Conservation (phyloP, 2,888 invertebrate genomes). For the Acleris laterana region DNA sequence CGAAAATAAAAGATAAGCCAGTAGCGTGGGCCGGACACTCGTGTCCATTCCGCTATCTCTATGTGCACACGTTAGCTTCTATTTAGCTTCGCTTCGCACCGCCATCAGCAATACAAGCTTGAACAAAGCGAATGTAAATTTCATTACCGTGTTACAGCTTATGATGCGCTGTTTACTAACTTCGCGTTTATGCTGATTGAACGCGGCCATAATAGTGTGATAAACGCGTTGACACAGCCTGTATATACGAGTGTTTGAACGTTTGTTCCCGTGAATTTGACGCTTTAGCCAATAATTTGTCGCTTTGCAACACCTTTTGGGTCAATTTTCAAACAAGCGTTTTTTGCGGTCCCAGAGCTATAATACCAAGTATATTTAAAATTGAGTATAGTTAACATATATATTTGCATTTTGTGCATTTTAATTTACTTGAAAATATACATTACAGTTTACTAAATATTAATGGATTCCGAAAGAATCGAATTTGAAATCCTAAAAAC, state of each 20-base stretch:
- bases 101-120: neutral
- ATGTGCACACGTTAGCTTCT: slow-evolving; percentile 10
- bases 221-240: slow-evolving; percentile 18
- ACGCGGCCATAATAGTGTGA: slow-evolving; percentile 22
- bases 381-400: no score
- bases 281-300: neutral
- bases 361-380: no score
- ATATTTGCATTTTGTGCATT: no score
- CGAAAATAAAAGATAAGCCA: slow-evolving; percentile 37
- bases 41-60: slow-evolving; percentile 34
- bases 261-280: neutral
- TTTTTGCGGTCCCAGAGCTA: no score
- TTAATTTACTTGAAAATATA: no score
- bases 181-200: slow-evolving; percentile 23
- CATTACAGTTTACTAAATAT: no score
- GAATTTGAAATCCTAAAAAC: no score
- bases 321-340: no score
- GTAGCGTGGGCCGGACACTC: slow-evolving; percentile 27
- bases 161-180: slow-evolving; percentile 25
- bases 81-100: slow-evolving; percentile 10
- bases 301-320: neutral
- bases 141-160: slow-evolving; percentile 13
- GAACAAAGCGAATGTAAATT: slow-evolving; percentile 15
- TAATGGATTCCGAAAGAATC: no score
- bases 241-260: slow-evolving; percentile 18